phyloP scores from a whole-genome alignment of 1,140 invertebrate species.

The Ceratina japonica region DNA sequence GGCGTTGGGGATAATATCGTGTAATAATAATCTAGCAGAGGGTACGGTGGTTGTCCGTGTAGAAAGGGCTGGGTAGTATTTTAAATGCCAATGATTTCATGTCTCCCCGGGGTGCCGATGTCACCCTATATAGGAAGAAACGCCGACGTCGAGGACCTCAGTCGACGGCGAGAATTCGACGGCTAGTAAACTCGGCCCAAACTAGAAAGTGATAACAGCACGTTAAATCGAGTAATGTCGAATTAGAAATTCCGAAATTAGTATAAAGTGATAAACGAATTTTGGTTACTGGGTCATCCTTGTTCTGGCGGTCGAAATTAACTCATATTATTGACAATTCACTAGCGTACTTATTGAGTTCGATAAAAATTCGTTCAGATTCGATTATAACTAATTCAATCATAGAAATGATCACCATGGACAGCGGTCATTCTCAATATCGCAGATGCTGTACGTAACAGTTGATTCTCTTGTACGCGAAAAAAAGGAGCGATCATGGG shows the following conservation, averaged over 20 bases:
- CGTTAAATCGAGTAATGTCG: neutral
- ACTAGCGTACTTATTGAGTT: neutral
- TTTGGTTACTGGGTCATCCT: neutral
- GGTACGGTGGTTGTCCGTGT: conserved; percentile 47
- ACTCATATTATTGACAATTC: neutral
- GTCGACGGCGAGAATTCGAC: conserved; percentile 59
- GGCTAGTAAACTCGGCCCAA: conserved; percentile 12
- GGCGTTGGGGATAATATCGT: conserved; percentile 61
- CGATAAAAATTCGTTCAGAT: neutral
- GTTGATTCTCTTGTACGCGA: neutral
- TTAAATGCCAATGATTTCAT: conserved; percentile 79
- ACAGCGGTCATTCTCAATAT: conserved; percentile 65
- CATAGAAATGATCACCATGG: conserved; percentile 74
- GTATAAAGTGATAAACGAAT: conserved; percentile 65
- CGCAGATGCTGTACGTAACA: conserved; percentile 72
- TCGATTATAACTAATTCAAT: neutral
- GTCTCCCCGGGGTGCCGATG: conserved; percentile 68
- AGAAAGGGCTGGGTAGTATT: conserved; percentile 69
- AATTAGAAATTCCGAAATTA: conserved; percentile 41
- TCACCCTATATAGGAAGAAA: conserved; percentile 67
- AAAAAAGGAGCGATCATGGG: conserved; percentile 8
- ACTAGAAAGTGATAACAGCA: neutral
- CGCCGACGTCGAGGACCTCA: conserved; percentile 54
- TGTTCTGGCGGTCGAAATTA: conserved; percentile 15
- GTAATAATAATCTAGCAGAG: conserved; percentile 64